Conservation (phyloP, 2,113 vertebrate species). For the Larimichthys polyactis region DNA sequence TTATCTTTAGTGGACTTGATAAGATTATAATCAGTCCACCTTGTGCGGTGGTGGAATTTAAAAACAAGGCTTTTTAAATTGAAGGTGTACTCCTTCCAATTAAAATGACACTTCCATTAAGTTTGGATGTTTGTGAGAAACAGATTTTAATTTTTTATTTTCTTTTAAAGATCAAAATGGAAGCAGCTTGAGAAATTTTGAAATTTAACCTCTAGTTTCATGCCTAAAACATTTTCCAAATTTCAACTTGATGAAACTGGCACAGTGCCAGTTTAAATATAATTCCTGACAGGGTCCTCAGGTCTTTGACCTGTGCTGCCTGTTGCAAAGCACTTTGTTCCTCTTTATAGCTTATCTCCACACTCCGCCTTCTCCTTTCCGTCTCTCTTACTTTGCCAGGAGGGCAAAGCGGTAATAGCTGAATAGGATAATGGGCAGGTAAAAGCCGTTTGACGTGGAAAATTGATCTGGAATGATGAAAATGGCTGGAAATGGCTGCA, state of each 20-base stretch:
- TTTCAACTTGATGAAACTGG: neutral
- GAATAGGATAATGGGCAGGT: conserved; percentile 75
- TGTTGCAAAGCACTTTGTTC: conserved; percentile 19
- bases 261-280: conserved; percentile 18
- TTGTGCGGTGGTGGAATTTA: no score
- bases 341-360: conserved; percentile 18
- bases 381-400: conserved; percentile 44
- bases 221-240: neutral
- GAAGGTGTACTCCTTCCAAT: neutral
- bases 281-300: neutral
- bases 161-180: neutral
- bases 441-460: conserved; percentile 75
- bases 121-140: neutral
- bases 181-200: neutral
- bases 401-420: conserved; percentile 59
- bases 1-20: neutral
- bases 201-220: neutral
- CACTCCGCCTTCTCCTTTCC: conserved; percentile 3
- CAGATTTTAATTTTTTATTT: no score
- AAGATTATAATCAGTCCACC: neutral
- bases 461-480: conserved; percentile 75
- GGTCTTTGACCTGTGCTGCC: conserved; percentile 38
- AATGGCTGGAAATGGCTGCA: conserved; percentile 57
- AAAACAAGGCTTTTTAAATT: neutral
- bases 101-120: neutral